These are phyloP conservation scores for Pseudopleuronectes americanus DNA, from an alignment of 2,797 vertebrate genomes.

Conservation along the genomic window DNA sequence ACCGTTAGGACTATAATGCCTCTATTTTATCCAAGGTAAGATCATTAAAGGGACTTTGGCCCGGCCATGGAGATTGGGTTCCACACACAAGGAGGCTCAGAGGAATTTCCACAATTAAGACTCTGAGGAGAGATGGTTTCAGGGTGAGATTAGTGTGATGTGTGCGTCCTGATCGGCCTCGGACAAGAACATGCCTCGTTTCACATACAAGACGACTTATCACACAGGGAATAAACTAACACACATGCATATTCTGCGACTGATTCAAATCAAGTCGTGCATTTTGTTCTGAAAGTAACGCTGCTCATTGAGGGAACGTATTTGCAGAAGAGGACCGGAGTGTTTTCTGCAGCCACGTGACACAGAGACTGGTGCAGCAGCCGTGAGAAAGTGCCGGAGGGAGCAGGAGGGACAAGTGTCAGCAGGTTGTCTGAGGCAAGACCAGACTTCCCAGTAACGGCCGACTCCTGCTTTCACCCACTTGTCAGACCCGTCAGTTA, in stretches of 20 bases:
- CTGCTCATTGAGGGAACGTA: background rate
- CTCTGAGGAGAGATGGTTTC: slow-evolving; percentile 80
- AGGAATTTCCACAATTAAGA: slow-evolving; percentile 84
- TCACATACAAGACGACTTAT: background rate
- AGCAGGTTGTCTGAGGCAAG: slow-evolving; percentile 52
- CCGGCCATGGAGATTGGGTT: slow-evolving; percentile 78
- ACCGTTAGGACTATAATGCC: slow-evolving; percentile 80
- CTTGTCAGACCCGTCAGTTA: background rate
- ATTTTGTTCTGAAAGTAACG: background rate
- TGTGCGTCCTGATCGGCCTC: slow-evolving; percentile 9
- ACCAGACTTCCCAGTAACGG: slow-evolving; percentile 51
- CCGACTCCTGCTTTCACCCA: slow-evolving; percentile 26
- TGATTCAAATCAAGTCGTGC: background rate
- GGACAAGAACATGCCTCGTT: slow-evolving; percentile 1
- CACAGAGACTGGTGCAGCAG: background rate
- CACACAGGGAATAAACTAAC: no score
- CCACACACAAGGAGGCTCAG: slow-evolving; percentile 68
- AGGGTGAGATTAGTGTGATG: slow-evolving; percentile 57
- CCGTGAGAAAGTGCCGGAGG: slow-evolving; percentile 62
- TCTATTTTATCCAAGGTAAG: slow-evolving; percentile 80
- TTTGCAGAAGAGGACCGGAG: background rate
- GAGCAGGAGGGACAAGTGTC: slow-evolving; percentile 41
- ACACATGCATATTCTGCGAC: no score
- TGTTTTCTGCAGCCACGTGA: background rate
- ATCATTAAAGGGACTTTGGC: slow-evolving; percentile 76